Percentiles rank a stretch among this genome's conserved stretches.
phyloP scores from a whole-genome alignment of 2,888 invertebrate genomes.

The Gastrophysa polygoni region DNA sequence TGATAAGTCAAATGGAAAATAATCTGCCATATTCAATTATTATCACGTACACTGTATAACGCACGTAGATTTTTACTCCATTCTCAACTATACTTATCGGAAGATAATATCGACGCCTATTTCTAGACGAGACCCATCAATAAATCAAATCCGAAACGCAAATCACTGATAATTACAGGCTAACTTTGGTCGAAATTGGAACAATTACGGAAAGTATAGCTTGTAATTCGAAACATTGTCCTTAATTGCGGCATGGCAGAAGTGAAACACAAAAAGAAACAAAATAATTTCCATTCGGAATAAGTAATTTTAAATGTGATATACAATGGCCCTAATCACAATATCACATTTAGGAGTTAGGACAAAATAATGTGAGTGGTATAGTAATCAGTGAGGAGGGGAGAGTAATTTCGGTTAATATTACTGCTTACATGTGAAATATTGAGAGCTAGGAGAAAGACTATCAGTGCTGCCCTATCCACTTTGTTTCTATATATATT shows the following conservation, averaged over 20 bases:
- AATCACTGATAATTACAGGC: slow-evolving; percentile 20
- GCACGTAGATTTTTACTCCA: too few species aligned
- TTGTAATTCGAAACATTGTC: slow-evolving; percentile 20
- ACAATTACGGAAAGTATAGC: slow-evolving; percentile 25
- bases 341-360: slow-evolving; percentile 17
- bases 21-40: too few species aligned
- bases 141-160: slow-evolving; percentile 19
- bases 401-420: not conserved
- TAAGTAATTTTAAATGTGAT: slow-evolving; percentile 24
- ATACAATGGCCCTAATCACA: slow-evolving; percentile 20
- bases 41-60: too few species aligned
- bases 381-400: not conserved
- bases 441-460: too few species aligned
- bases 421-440: not conserved
- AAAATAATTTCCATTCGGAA: slow-evolving; percentile 20
- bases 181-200: slow-evolving; percentile 16
- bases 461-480: too few species aligned
- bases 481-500: too few species aligned
- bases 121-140: slow-evolving; percentile 12
- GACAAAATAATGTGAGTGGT: not conserved
- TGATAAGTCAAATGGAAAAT: too few species aligned
- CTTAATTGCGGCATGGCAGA: slow-evolving; percentile 18
- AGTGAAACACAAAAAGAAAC: slow-evolving; percentile 17
- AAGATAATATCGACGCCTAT: not conserved
- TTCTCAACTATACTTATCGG: not conserved